Base-by-base conservation (phyloP, 2,888 invertebrate species). In the Trichogramma dendrolimi region DNA sequence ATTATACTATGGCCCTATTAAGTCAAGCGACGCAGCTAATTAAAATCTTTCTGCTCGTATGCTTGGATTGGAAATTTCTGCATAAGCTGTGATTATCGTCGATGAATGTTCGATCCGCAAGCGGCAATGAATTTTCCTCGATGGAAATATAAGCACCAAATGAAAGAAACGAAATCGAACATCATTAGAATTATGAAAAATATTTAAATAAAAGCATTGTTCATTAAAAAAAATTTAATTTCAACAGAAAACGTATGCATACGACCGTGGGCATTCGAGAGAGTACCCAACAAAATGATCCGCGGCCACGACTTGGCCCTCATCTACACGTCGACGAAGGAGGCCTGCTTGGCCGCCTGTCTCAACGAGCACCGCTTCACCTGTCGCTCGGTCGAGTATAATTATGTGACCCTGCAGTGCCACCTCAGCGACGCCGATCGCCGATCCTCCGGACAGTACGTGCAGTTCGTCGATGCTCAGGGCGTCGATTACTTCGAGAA, bases 251-350 rank as follows among this genome's bases (percentile, higher is more conserved):
- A 93, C 77, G 91, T 95, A 5, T 95, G 95, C 77, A 83, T 91
- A 69, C 84, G 95, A 66, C 94, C 94, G 44, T 95, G 95, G 95
- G 86, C 94, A 48, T 95, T 96, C 80, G 95, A 96, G 80, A 84
- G 95, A 53, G 92, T 95, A 49, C 94, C 95, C 4, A 94, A 94
- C 79, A 94, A 94, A 80, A 90, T 94, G 81, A 89, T 95, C 63
- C 86, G 93, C 47, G 94, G 94, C 1, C 83, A 93, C 72, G 94
- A 95, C 82, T 94, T 94, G 75, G 92, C 94, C 46, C 84, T 94
- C 65, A 93, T 95, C 78, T 95, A 94, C 80, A 93, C 94, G 1
- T 93, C 94, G 54, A 94, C 94, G 62, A 95, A 95, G 80, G 95
- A 95, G 82, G 93, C 94, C 64, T 96, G 95, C 75, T 83, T 95